These are phyloP conservation scores for Calephelis nemesis DNA, from an alignment of 1,140 invertebrate species.

Conservation along the genomic window DNA sequence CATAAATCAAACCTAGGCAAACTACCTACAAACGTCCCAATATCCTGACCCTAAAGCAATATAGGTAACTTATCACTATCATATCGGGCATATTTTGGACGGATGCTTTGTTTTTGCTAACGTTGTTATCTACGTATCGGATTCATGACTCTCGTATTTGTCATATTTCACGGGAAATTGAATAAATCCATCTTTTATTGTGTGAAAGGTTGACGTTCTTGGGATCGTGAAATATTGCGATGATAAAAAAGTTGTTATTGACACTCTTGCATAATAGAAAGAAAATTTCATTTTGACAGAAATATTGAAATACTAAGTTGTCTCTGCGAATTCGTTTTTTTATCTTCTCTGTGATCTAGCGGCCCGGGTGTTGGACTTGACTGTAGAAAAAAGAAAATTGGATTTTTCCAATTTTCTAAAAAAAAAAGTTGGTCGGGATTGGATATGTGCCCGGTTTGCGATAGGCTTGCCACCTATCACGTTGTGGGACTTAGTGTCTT, in stretches of 20 bases:
- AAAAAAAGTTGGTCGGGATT: too few relatives aligned
- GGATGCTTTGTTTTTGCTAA: conserved; percentile 16
- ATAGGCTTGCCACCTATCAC: too few relatives aligned
- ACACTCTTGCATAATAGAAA: too few relatives aligned
- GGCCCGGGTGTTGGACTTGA: too few relatives aligned
- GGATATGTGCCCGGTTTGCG: too few relatives aligned
- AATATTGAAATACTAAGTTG: neutral
- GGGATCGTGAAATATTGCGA: neutral
- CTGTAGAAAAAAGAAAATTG: too few relatives aligned
- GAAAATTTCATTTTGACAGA: too few relatives aligned
- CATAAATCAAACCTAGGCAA: neutral
- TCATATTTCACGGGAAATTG: conserved; percentile 9
- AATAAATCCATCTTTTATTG: conserved; percentile 8
- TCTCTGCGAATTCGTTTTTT: neutral
- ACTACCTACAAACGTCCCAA: neutral
- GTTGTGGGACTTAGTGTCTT: too few relatives aligned
- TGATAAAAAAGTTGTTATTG: neutral
- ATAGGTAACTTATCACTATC: conserved; percentile 12
- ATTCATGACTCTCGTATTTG: conserved; percentile 10
- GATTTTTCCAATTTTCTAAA: too few relatives aligned
- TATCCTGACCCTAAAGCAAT: neutral
- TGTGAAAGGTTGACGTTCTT: neutral
- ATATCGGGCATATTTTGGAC: neutral
- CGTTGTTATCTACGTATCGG: conserved; percentile 15
- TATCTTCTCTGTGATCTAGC: too few relatives aligned